Base-by-base conservation (phyloP, 2,888 invertebrate genomes). In the Onchidella celtica region DNA sequence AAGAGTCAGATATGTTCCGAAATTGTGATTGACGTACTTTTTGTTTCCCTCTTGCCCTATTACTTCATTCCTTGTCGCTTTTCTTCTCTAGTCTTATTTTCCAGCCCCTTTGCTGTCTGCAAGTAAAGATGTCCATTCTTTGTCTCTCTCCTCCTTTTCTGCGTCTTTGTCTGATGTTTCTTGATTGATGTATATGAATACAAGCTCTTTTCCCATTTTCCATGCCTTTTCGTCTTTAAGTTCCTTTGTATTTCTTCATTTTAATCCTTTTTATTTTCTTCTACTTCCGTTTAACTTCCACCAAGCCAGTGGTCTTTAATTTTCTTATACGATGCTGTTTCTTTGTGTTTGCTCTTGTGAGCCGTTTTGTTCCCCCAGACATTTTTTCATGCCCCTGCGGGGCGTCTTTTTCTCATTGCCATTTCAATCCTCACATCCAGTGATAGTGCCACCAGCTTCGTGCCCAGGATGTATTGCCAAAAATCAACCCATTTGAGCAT, bases 211-310 rank as follows among this genome's bases (percentile, higher is more conserved):
- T 27, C 57, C 27, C 57, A 11, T 29, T 3, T 32, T 73, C 57
- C 27, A 21, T 47, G 4, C 34, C 29, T 27, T 29, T 57, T 21
- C 29, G 29, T 55, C 24, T 24, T 59, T n/a, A 9, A 3, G n/a
- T 73, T 11, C 24, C 32, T 73, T 24, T n/a, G 6, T 65, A 63
- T 65, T 32, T 63, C 75, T 65, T 27, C 61, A 61, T 59, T 36
- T 72, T 55, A 2, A 24, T 47, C 21, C 27, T 55, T 24, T 47
- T 17, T n/a, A n/a, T n/a, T n/a, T n/a, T 72, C 38, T 14, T 17
- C 6, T 55, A 14, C 72, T 38, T 38, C 24, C 66, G 14, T 66
- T 27, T 4, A 9, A 24, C 36, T 6, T 4, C 29, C 14, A 66
- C 29, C 17, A 17, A 59, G 59, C 4, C n/a, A 59, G 59, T n/a